Evolutionary conservation across 2,797 vertebrate genomes (phyloP), one percentile per base, ranked within the genome.

Genomic region (Manis crassicaudata): DNA sequence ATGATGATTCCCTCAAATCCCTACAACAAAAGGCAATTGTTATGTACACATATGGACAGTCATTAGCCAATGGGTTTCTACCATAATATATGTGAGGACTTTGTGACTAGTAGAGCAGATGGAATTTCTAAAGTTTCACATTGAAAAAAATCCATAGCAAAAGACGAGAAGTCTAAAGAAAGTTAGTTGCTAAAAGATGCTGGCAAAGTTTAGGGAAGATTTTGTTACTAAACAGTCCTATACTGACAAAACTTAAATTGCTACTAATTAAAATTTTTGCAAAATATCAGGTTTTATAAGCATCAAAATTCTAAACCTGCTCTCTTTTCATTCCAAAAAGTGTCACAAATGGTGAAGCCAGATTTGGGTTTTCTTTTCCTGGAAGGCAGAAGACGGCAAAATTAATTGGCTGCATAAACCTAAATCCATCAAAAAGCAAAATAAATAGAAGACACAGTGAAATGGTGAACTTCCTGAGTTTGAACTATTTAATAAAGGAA

Each of bases 401-500:
- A 92, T 6, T 91, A 90, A 58, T 84, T 63, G 43, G 32, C 56
- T 62, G 14, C 20, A 43, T 68, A 91, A 94, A 63, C 11, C 23
- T n/a, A 95, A 79, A 88, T 56, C 58, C 63, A 83, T 43, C 35
- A 62, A 88, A 82, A 88, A 88, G 18, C 16, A 94, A 93, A 96
- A 70, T n/a, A 92, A 97, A 79, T 23, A 88, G 32, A 4, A 89
- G 37, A 79, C 11, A 62, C 62, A 65, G 2, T 79, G 54, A 96
- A 91, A 67, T 84, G n/a, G n/a, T 27, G 29, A 83, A 46, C 73
- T 76, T 95, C 25, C 86, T 68, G 25, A 87, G 83, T 94, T 94
- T 77, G 46, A 96, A 77, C 58, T 67, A 93, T 72, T 89, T 92
- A 93, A 95, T 95, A 96, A 94, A 83, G 68, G 95, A 94, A 83